A percentile compares a stretch with the other conserved stretches of the same genome.
Conservation (phyloP, 2,797 vertebrate species). For the Melanotaenia trifasciata region DNA sequence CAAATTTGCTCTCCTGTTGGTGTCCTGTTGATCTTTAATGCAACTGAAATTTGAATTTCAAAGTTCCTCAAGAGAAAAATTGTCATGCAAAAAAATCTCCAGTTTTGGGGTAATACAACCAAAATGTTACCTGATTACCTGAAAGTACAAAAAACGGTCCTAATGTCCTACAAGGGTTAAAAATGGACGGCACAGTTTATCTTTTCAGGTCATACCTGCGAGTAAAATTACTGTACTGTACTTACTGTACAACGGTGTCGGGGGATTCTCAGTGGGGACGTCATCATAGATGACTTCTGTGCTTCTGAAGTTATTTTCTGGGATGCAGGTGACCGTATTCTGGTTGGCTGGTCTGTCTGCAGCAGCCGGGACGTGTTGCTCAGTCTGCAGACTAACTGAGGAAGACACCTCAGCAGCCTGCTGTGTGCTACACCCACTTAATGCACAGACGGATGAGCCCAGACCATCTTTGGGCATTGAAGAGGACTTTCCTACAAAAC, state of each 20-base stretch:
- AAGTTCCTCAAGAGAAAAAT: no score
- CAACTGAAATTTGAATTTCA: no score
- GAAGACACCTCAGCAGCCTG: not conserved
- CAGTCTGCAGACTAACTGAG: slow-evolving; percentile 3
- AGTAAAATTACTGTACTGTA: not conserved
- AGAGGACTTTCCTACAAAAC: slow-evolving; percentile 12
- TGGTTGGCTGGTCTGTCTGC: not conserved
- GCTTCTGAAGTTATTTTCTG: not conserved
- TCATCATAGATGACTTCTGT: slow-evolving; percentile 50
- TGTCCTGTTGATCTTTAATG: no score
- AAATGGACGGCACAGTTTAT: no score
- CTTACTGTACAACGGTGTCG: slow-evolving; percentile 26
- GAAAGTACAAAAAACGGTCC: no score
- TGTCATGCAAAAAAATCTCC: no score
- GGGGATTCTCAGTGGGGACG: slow-evolving; percentile 36
- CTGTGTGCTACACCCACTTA: not conserved
- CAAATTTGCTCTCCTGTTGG: no score
- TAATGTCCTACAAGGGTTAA: no score
- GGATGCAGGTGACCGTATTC: not conserved
- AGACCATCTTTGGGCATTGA: not conserved
- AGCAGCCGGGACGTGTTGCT: not conserved
- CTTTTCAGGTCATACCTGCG: not conserved
- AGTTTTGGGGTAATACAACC: no score
- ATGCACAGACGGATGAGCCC: not conserved
- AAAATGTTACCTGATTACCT: no score